Conservation (phyloP, 2,888 invertebrate genomes). For the Sesamia inferens region DNA sequence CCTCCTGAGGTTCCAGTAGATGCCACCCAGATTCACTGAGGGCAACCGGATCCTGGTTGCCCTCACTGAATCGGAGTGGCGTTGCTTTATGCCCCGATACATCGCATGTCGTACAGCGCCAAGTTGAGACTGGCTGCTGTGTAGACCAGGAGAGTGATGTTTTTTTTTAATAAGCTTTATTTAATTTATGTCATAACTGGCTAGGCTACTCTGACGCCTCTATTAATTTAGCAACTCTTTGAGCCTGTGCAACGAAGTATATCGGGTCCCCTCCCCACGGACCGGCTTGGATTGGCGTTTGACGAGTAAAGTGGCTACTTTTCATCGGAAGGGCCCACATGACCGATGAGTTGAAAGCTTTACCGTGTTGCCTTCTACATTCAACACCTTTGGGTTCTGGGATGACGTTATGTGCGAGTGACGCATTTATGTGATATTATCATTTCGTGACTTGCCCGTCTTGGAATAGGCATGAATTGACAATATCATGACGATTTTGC, state of each 20-base stretch:
- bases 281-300: slow-evolving; percentile 81
- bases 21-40: too few species aligned
- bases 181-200: not conserved
- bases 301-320: slow-evolving; percentile 88
- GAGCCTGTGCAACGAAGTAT: slow-evolving; percentile 68
- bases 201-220: slow-evolving; percentile 6
- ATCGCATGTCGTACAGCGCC: too few species aligned
- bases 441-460: not conserved
- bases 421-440: slow-evolving; percentile 46
- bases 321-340: slow-evolving; percentile 84
- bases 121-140: too few species aligned
- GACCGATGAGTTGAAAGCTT: slow-evolving; percentile 88
- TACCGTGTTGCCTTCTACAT: slow-evolving; percentile 80
- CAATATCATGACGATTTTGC: not conserved
- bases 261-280: slow-evolving; percentile 64
- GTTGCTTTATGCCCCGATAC: too few species aligned
- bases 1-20: too few species aligned
- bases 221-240: slow-evolving; percentile 44
- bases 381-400: slow-evolving; percentile 71
- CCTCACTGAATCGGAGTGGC: too few species aligned
- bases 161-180: not conserved
- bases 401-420: slow-evolving; percentile 59
- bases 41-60: too few species aligned
- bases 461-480: not conserved
- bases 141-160: not conserved